phyloP scores from a whole-genome alignment of 2,888 invertebrate genomes.

The Microctonus brassicae region DNA sequence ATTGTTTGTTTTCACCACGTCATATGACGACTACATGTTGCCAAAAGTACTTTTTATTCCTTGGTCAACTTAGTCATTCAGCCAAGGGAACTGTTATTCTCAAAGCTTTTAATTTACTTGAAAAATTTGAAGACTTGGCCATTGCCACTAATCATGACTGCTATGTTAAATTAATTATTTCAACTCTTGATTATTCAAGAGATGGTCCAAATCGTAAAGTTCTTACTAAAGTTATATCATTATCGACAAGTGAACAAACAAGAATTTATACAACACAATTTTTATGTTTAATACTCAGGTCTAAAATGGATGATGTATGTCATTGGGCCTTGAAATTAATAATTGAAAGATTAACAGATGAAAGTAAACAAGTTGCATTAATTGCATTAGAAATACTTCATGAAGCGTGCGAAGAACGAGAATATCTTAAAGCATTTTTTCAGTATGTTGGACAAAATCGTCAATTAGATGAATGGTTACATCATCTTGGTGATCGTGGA shows the following conservation, averaged over 20 bases:
- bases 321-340: slow-evolving; percentile 91
- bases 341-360: slow-evolving; percentile 87
- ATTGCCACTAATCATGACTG: slow-evolving; percentile 88
- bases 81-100: slow-evolving; percentile 79
- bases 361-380: slow-evolving; percentile 83
- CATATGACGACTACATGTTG: slow-evolving; percentile 91
- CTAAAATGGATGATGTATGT: slow-evolving; percentile 80
- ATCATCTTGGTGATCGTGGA: slow-evolving; percentile 73
- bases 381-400: slow-evolving; percentile 87
- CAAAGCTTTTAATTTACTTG: slow-evolving; percentile 71
- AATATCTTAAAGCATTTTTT: slow-evolving; percentile 59
- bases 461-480: slow-evolving; percentile 68
- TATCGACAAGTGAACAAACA: slow-evolving; percentile 71
- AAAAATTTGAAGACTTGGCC: slow-evolving; percentile 80
- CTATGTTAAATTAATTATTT: slow-evolving; percentile 93
- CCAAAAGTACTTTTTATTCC: slow-evolving; percentile 94
- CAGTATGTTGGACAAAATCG: slow-evolving; percentile 53
- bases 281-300: slow-evolving; percentile 86
- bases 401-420: slow-evolving; percentile 89
- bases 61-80: slow-evolving; percentile 87
- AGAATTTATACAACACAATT: slow-evolving; percentile 93
- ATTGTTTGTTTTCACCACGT: slow-evolving; percentile 89
- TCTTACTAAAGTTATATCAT: slow-evolving; percentile 72
- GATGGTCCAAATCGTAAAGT: slow-evolving; percentile 81
- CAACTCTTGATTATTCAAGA: slow-evolving; percentile 89